Evolutionary conservation across 2,797 vertebrate genomes (phyloP).

Genomic region (Falco naumanni): DNA sequence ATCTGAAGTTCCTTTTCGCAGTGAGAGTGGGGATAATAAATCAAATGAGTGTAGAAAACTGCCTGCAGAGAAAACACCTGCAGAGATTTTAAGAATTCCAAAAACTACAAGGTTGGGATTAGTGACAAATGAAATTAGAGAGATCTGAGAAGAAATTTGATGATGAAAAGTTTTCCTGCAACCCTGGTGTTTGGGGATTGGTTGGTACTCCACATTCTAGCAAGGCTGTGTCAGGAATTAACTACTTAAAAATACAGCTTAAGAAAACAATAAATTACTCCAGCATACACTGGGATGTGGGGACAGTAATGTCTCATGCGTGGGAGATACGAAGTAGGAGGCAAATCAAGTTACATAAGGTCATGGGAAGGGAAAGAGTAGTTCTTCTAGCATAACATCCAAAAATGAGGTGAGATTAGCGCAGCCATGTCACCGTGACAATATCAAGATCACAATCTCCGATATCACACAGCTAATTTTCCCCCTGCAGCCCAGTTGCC

Average conservation of each 20-base stretch:
- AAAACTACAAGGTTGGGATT: not conserved
- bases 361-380: constrained; percentile 68
- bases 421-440: not conserved
- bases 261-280: constrained; percentile 41
- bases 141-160: not conserved
- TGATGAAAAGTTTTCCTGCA: not conserved
- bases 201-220: not conserved
- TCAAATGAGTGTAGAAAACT: not conserved
- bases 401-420: constrained; percentile 38
- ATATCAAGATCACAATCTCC: not conserved
- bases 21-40: not conserved
- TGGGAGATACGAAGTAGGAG: constrained; percentile 58
- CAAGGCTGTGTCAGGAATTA: not conserved
- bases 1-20: not conserved
- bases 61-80: constrained; percentile 42
- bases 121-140: not conserved
- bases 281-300: not conserved
- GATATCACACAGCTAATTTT: not conserved
- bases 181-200: not conserved
- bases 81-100: constrained; percentile 17
- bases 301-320: not conserved
- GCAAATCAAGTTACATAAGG: constrained; percentile 70
- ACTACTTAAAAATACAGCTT: not conserved
- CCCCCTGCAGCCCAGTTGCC: not conserved
- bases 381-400: constrained; percentile 13